Evolutionary conservation across 2,113 vertebrate genomes (phyloP).

Genomic region (Chamaea fasciata): DNA sequence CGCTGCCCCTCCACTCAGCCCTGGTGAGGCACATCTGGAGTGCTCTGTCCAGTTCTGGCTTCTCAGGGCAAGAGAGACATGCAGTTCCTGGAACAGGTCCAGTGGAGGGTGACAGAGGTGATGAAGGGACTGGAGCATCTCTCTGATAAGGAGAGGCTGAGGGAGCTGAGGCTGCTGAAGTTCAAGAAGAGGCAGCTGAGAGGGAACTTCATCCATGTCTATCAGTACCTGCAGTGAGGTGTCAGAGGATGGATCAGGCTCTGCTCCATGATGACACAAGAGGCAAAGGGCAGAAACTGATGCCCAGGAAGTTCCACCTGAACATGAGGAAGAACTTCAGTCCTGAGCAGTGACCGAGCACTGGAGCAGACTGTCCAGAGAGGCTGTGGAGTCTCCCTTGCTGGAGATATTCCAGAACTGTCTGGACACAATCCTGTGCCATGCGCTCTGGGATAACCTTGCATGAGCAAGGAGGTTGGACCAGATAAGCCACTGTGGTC

Average conservation of each 20-base stretch:
- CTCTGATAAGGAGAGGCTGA: background rate
- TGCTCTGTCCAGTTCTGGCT: background rate
- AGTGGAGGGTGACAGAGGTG: background rate
- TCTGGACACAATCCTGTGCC: fast-evolving
- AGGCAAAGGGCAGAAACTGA: background rate
- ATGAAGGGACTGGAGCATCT: background rate
- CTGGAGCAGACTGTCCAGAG: background rate
- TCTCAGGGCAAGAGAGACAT: background rate
- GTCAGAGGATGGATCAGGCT: background rate
- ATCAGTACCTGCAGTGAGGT: background rate
- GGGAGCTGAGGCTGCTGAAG: background rate
- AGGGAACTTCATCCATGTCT: background rate
- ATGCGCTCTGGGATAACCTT: background rate
- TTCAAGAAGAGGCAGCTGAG: background rate
- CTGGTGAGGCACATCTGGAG: background rate
- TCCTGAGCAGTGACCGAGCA: fast-evolving
- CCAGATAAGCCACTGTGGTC: background rate
- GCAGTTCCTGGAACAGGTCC: background rate
- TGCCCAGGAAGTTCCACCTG: background rate
- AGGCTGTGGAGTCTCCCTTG: fast-evolving
- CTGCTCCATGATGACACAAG: background rate
- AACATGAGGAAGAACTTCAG: background rate
- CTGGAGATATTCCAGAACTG: background rate
- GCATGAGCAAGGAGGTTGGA: background rate
- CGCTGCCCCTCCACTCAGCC: background rate